Evolutionary conservation across 2,113 vertebrate species (phyloP).

Genomic region (Xiphorhynchus elegans): DNA sequence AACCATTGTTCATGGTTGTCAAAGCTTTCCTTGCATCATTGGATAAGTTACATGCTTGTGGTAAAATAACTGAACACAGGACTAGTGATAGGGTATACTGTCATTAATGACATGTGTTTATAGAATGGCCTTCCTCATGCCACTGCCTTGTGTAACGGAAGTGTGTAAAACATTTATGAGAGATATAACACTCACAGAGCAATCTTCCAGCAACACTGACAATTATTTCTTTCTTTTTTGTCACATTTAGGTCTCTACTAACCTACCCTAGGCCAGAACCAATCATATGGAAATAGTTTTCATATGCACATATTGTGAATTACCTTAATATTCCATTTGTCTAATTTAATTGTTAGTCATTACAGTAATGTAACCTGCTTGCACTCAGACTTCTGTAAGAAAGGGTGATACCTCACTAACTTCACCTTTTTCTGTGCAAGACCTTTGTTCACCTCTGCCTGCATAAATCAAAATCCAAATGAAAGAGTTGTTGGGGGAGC

Average conservation of each 20-base stretch:
- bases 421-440: not conserved
- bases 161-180: not conserved
- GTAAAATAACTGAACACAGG: not conserved
- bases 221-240: not conserved
- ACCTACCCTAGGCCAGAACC: not conserved
- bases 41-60: not conserved
- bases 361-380: not conserved
- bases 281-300: not conserved
- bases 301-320: not conserved
- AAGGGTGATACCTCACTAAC: not conserved
- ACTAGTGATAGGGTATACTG: not conserved
- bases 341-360: not conserved
- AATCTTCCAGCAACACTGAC: not conserved
- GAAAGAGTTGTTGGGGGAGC: not conserved
- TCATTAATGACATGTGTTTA: not conserved
- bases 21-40: not conserved
- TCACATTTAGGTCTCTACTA: not conserved
- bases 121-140: not conserved
- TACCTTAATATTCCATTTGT: not conserved
- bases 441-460: not conserved
- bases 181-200: not conserved
- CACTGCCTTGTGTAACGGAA: not conserved
- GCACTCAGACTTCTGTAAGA: not conserved
- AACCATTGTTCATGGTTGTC: not conserved
- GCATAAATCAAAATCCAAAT: not conserved